Evolutionary conservation across 2,797 vertebrate species (phyloP).

Genomic region (Heliangelus exortis): DNA sequence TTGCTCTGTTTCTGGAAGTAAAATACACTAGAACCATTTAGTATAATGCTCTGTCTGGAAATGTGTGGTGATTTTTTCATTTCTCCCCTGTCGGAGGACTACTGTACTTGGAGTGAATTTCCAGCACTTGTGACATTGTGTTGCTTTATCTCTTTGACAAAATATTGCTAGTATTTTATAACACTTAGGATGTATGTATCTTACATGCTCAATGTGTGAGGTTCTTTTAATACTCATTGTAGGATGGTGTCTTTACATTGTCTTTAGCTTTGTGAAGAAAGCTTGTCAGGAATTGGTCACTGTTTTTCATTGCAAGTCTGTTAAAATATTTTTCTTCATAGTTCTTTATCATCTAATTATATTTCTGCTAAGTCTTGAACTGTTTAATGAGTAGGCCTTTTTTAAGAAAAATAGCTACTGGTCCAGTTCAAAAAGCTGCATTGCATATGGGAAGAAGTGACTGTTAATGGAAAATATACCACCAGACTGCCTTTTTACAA

Average conservation of each 20-base stretch:
- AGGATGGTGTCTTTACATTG: neutral
- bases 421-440: neutral
- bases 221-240: neutral
- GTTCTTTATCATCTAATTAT: neutral
- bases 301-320: neutral
- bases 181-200: accelerated
- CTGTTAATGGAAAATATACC: neutral
- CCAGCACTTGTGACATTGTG: neutral
- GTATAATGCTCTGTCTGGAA: neutral
- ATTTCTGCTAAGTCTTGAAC: neutral
- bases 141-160: neutral
- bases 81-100: neutral
- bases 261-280: neutral
- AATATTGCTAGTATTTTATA: neutral
- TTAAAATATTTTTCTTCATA: neutral
- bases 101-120: neutral
- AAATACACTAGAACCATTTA: neutral
- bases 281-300: too few species aligned
- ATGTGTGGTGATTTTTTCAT: neutral
- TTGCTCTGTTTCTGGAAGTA: neutral
- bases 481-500: neutral
- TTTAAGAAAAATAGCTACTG: neutral
- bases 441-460: neutral
- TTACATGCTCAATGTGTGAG: neutral
- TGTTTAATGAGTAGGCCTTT: accelerated